Evolutionary conservation across 1,140 invertebrate genomes (phyloP).

Genomic region (Drosophila neocordata): DNA sequence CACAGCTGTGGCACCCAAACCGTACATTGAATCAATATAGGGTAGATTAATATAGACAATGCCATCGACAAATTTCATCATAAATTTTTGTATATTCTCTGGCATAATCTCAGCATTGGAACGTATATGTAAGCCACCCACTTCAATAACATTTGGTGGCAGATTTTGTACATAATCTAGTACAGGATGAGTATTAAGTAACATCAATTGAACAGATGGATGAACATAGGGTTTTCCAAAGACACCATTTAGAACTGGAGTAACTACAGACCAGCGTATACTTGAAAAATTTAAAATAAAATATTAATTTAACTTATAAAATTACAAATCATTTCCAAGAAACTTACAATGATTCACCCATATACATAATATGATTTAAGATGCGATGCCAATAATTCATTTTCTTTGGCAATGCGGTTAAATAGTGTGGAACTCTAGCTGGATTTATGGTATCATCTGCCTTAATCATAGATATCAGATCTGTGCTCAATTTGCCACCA

Average conservation of each 20-base stretch:
- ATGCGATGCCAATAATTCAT: conserved; percentile 71
- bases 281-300: conserved; percentile 12
- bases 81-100: conserved; percentile 34
- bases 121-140: conserved; percentile 84
- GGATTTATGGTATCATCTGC: conserved; percentile 60
- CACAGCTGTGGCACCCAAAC: conserved; percentile 19
- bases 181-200: conserved; percentile 83
- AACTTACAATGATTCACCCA: conserved; percentile 54
- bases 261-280: conserved; percentile 18
- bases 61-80: conserved; percentile 60
- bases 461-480: conserved; percentile 29
- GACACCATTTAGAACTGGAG: conserved; percentile 15
- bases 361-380: conserved; percentile 63
- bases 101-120: conserved; percentile 51
- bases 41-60: conserved; percentile 71
- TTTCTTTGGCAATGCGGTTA: conserved; percentile 25
- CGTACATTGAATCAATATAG: conserved; percentile 34
- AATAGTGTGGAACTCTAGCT: conserved; percentile 47
- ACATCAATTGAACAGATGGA: conserved; percentile 60
- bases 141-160: conserved; percentile 84
- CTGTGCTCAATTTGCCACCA: conserved; percentile 49
- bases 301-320: neutral
- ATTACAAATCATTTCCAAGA: neutral
- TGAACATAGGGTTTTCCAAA: neutral
- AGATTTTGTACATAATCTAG: conserved; percentile 82